phyloP scores from a whole-genome alignment of 37 sponge, comb jelly and placozoan species.

The Cladorhizidae sp. region DNA sequence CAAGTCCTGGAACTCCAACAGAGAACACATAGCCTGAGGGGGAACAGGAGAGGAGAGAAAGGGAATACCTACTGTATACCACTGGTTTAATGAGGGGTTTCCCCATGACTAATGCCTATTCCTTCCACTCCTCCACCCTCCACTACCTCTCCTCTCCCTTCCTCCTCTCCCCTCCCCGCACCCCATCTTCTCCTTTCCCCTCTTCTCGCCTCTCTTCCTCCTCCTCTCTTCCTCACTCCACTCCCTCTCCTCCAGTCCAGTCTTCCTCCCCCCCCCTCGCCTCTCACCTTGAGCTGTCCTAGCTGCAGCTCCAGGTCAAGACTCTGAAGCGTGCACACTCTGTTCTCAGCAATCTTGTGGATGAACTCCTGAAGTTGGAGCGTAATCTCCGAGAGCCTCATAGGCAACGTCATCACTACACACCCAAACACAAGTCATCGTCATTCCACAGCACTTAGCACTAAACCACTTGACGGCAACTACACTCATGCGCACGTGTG shows the following conservation, averaged over 20 bases:
- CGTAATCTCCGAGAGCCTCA: conserved; percentile 22
- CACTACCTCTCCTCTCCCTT: too few relatives aligned
- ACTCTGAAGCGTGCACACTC: conserved; percentile 17
- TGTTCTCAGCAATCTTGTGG: conserved; percentile 21
- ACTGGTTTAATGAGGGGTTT: too few relatives aligned
- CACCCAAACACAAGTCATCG: too few relatives aligned
- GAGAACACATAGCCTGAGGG: conserved; percentile 30
- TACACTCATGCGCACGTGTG: too few relatives aligned
- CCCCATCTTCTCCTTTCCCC: too few relatives aligned
- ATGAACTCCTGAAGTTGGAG: conserved; percentile 16
- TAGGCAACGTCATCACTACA: too few relatives aligned
- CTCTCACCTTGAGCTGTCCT: conserved; percentile 40
- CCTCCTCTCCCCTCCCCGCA: too few relatives aligned
- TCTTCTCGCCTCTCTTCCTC: not conserved
- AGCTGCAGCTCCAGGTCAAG: conserved; percentile 33
- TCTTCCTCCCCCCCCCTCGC: not conserved
- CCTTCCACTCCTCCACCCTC: too few relatives aligned
- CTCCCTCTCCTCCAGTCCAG: not conserved
- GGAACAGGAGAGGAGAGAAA: not conserved
- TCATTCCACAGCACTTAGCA: too few relatives aligned
- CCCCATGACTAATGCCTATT: too few relatives aligned
- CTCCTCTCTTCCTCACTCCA: not conserved
- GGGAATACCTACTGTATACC: not conserved
- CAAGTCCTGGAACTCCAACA: conserved; percentile 37
- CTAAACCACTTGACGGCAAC: too few relatives aligned